phyloP scores from a whole-genome alignment of 2,888 invertebrate species.

The Leptarthrus brevirostris region DNA sequence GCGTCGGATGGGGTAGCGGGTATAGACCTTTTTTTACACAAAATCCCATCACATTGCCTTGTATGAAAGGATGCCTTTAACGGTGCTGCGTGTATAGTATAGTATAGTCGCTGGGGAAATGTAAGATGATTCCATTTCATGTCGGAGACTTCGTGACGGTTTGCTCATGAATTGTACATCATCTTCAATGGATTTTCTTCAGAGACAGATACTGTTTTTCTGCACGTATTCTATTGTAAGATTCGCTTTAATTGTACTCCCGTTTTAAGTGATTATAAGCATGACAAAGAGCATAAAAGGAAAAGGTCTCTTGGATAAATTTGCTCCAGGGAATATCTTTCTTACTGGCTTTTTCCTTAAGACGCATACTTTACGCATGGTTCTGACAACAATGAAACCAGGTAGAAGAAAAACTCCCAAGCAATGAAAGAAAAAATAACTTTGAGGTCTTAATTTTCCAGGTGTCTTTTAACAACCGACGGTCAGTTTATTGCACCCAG shows the following conservation, averaged over 20 bases:
- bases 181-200: conserved; percentile 2
- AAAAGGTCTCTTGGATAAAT: conserved; percentile 19
- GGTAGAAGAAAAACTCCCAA: too few relatives aligned
- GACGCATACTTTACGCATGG: neutral
- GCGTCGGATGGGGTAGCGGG: neutral
- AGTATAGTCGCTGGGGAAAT: neutral
- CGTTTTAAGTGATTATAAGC: conserved; percentile 32
- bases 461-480: too few relatives aligned
- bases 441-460: too few relatives aligned
- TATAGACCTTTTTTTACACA: neutral
- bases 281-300: conserved; percentile 12
- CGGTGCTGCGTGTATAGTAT: neutral
- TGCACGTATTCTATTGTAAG: neutral
- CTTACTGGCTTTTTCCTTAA: neutral
- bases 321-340: conserved; percentile 9
- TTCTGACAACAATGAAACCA: neutral
- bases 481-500: too few relatives aligned
- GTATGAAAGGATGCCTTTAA: neutral
- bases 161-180: conserved; percentile 29
- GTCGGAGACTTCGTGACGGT: neutral
- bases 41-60: neutral
- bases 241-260: neutral
- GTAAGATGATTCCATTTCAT: conserved; percentile 14
- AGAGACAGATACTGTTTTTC: conserved; percentile 1
- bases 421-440: too few relatives aligned